A percentile compares a stretch with the other conserved stretches of the same genome.
Evolutionary conservation across 2,797 vertebrate species (phyloP).

Genomic region (Hydrolagus colliei): DNA sequence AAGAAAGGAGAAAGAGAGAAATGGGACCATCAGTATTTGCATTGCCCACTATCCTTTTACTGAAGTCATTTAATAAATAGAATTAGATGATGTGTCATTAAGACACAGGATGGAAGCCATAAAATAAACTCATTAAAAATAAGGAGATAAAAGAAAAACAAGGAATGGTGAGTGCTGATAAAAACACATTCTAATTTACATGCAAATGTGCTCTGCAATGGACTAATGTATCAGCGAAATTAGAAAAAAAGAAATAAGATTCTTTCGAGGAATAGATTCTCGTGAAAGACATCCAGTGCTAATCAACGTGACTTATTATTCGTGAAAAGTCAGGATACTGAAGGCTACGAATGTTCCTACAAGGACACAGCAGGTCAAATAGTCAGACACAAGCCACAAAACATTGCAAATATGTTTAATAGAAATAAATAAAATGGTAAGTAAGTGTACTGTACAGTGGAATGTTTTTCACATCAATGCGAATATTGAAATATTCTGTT

Average conservation of each 20-base stretch:
- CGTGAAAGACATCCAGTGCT: neutral
- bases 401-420: neutral
- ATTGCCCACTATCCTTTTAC: neutral
- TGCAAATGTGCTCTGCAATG: slow-evolving; percentile 7
- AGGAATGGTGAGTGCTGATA: slow-evolving; percentile 28
- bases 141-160: slow-evolving; percentile 22
- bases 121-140: slow-evolving; percentile 26
- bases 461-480: too few species aligned
- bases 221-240: slow-evolving; percentile 21
- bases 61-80: slow-evolving; percentile 24
- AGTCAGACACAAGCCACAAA: neutral
- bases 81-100: slow-evolving; percentile 10
- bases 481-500: too few species aligned
- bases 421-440: too few species aligned
- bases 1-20: too few species aligned
- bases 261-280: slow-evolving; percentile 13
- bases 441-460: too few species aligned
- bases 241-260: slow-evolving; percentile 9
- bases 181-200: slow-evolving; percentile 28
- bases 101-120: slow-evolving; percentile 15
- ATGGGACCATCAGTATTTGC: neutral
- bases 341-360: neutral
- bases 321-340: neutral
- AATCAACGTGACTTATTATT: slow-evolving; percentile 16
- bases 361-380: neutral